Percentiles rank a stretch among this genome's conserved stretches.
These are phyloP conservation scores for Apeira syringaria DNA, from an alignment of 2,888 invertebrate species.

Conservation along the genomic window DNA sequence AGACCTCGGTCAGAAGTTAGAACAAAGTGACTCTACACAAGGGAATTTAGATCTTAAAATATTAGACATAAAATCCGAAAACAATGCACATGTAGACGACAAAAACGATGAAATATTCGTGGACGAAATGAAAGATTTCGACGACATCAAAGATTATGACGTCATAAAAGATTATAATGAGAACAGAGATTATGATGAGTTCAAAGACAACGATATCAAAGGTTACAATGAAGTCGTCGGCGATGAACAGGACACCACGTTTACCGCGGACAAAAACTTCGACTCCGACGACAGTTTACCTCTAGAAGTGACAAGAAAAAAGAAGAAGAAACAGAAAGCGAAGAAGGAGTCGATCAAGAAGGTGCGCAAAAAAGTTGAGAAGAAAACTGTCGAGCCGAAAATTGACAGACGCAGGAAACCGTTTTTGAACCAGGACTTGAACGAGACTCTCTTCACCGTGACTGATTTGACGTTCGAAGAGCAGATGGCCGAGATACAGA, in stretches of 20 bases:
- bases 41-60: neutral
- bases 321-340: slow-evolving; percentile 33
- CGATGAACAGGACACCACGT: slow-evolving; percentile 3
- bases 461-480: slow-evolving; percentile 61
- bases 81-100: slow-evolving; percentile 2
- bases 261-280: slow-evolving; percentile 24
- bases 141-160: neutral
- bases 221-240: too few relatives aligned
- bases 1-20: neutral
- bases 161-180: neutral
- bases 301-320: slow-evolving; percentile 40
- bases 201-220: too few relatives aligned
- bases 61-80: slow-evolving; percentile 10
- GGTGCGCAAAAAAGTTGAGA: slow-evolving; percentile 18
- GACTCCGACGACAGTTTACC: slow-evolving; percentile 20
- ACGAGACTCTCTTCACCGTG: slow-evolving; percentile 64
- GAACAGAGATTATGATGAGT: neutral
- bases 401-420: slow-evolving; percentile 55
- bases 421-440: slow-evolving; percentile 63
- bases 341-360: slow-evolving; percentile 35
- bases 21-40: neutral
- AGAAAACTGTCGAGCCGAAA: slow-evolving; percentile 16
- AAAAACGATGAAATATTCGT: slow-evolving; percentile 5
- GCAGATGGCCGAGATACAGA: slow-evolving; percentile 66
- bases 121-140: slow-evolving; percentile 1